These are phyloP conservation scores for Andrena praecox DNA, from an alignment of 2,888 invertebrate genomes.

Conservation along the genomic window DNA sequence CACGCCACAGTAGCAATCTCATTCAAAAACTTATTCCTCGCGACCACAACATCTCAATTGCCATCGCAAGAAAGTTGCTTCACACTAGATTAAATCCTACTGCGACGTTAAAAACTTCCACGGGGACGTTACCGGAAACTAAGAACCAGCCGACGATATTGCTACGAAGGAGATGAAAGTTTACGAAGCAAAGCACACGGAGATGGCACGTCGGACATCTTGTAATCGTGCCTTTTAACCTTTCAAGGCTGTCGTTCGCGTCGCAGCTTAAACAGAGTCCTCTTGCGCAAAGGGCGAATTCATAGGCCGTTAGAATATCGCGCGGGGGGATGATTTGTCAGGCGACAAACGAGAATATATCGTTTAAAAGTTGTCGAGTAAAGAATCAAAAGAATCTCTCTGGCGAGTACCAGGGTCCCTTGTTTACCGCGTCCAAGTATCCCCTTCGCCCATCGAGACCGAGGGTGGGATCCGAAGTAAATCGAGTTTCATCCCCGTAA, in stretches of 20 bases:
- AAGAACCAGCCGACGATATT: background rate
- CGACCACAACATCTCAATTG: background rate
- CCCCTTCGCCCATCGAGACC: conserved; percentile 36
- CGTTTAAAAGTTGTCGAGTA: conserved; percentile 35
- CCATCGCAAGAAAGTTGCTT: background rate
- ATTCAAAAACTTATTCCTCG: background rate
- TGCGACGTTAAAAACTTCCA: background rate
- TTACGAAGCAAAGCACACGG: background rate
- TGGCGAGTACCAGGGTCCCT: conserved; percentile 34
- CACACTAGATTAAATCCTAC: background rate
- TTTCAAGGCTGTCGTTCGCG: background rate
- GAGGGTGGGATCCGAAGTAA: conserved; percentile 51
- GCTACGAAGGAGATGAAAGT: background rate
- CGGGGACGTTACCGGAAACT: conserved; percentile 10
- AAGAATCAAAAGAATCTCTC: conserved; percentile 47
- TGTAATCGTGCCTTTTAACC: background rate
- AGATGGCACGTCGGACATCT: background rate
- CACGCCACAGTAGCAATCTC: no score
- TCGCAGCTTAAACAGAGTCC: background rate
- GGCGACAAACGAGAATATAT: conserved; percentile 21
- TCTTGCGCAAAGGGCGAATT: conserved; percentile 21
- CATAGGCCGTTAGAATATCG: conserved; percentile 16
- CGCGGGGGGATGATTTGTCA: conserved; percentile 42
- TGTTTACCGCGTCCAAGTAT: conserved; percentile 67
- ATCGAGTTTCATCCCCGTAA: conserved; percentile 70